Evolutionary conservation across 2,888 invertebrate genomes (phyloP).

Genomic region (Drosophila lacicola): DNA sequence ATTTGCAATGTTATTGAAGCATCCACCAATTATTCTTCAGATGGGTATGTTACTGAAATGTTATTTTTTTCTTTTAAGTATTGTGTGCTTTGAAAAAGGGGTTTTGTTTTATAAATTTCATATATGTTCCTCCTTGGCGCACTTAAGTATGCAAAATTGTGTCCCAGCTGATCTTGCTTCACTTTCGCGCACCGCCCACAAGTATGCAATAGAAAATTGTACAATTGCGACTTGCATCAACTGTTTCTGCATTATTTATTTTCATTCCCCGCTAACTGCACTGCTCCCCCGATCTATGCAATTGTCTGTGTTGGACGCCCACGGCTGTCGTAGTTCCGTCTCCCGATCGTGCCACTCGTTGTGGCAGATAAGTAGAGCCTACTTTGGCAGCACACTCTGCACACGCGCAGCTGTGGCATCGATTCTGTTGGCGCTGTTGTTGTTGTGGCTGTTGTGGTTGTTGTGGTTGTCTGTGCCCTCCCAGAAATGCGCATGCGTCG

Average conservation of each 20-base stretch:
- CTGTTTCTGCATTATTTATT: conserved; percentile 13
- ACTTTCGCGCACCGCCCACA: conserved; percentile 9
- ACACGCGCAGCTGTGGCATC: conserved; percentile 46
- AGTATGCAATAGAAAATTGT: conserved; percentile 38
- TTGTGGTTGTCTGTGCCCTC: conserved; percentile 36
- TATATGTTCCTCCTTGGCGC: neutral
- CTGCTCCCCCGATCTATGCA: neutral
- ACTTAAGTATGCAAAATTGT: conserved; percentile 38
- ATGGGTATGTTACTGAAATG: neutral
- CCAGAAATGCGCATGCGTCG: conserved; percentile 37
- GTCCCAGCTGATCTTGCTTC: neutral
- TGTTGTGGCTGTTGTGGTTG: neutral
- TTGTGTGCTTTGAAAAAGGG: no score
- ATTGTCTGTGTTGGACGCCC: conserved; percentile 26
- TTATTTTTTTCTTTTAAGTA: neutral
- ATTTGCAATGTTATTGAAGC: neutral
- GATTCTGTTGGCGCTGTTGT: conserved; percentile 12
- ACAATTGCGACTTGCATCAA: neutral
- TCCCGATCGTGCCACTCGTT: conserved; percentile 67
- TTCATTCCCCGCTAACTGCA: neutral
- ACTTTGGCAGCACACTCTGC: conserved; percentile 37
- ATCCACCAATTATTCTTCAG: neutral
- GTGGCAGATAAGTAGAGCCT: conserved; percentile 60
- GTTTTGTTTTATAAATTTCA: no score
- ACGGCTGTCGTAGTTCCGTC: conserved; percentile 42